Evolutionary conservation across 2,888 invertebrate species (phyloP), one percentile per base, ranked within the genome.

Genomic region (Acronicta leporina): DNA sequence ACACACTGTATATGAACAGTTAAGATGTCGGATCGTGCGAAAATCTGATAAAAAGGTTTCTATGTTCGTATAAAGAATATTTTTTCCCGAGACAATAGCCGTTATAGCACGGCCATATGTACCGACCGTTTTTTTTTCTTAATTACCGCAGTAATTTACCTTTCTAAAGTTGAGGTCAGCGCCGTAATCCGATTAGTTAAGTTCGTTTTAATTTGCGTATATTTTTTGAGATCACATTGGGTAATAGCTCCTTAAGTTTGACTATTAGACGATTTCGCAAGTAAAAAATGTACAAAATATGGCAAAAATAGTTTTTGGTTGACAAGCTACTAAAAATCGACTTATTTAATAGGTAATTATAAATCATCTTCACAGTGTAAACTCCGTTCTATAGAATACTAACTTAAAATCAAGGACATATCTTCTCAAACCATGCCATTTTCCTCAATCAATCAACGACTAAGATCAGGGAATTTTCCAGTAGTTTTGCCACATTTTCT

Each of bases 61-160:
- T 92, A 91, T 90, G 89, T 89, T 87, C 86, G 91, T 91, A 91
- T 88, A 91, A 87, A 83, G 90, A 84, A 91, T 92, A 91, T 93
- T 92, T 92, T 90, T 92, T 88, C 87, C 55, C 79, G 69, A 86
- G 82, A 90, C 89, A 90, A 91, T 89, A 80, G 88, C 79, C 79
- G 73, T 72, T 73, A 70, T 74, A 79, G 71, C 72, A 74, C 76
- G 78, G 79, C 86, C 89, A 89, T 90, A 90, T 88, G 88, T 86
- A 88, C 86, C 84, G 83, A 66, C 78, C 63, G 79, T 80, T 84
- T 87, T 85, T n/a, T 84, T 87, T 85, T 77, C 82, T 88, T 89
- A 89, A 90, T 89, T 90, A 86, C 83, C 72, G 60, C 75, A 73
- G 81, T 83, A 87, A 85, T 83, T 81, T 82, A 84, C 88, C 89